Evolutionary conservation across 2,113 vertebrate species (phyloP), one percentile per base, ranked within the genome.

Genomic region (Psophia crepitans): DNA sequence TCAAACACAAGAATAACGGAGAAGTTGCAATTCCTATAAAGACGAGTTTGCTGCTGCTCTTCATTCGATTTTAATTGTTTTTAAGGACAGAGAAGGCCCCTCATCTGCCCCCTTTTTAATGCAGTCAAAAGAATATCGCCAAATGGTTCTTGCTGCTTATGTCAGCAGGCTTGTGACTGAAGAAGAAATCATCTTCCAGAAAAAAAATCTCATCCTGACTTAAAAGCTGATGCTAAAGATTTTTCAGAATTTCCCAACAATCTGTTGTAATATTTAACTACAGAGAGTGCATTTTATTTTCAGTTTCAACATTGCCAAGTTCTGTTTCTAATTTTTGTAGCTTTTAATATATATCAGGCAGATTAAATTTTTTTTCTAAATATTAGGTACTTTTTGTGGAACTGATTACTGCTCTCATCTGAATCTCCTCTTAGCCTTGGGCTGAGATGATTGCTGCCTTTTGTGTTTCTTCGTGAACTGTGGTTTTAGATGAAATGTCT

Each of bases 401-500:
- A 71, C 18, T 63, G 53, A 71, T 54, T 66, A 51, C 21, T 82
- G 41, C 60, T 58, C 39, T n/a, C 41, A 3, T 30, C 33, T 82
- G 91, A 84, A 77, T 60, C 35, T 54, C 14, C 11, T 70, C 13
- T 80, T 57, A 84, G 30, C 26, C 14, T 1, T n/a, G 35, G 44
- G 14, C 35, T 54, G 32, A 68, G n/a, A 5, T 35, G 24, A 23
- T 6, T 41, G 32, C 10, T 8, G 6, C 21, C 27, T 53, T 89
- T 44, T 32, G 8, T 17, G 32, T 41, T 53, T 54, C 54, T 66
- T 43, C 84, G 17, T 18, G 79, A 54, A 13, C 18, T 49, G 2
- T 8, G 19, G 11, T 33, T 84, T 90, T 46, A 81, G 35, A 28
- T 1, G 0, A 8, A 6, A 10, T 1, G 0, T 41, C 19, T n/a